Percentiles rank a stretch among this genome's conserved stretches.
Conservation (phyloP, 2,888 invertebrate genomes). For the Myopa tessellatipennis region DNA sequence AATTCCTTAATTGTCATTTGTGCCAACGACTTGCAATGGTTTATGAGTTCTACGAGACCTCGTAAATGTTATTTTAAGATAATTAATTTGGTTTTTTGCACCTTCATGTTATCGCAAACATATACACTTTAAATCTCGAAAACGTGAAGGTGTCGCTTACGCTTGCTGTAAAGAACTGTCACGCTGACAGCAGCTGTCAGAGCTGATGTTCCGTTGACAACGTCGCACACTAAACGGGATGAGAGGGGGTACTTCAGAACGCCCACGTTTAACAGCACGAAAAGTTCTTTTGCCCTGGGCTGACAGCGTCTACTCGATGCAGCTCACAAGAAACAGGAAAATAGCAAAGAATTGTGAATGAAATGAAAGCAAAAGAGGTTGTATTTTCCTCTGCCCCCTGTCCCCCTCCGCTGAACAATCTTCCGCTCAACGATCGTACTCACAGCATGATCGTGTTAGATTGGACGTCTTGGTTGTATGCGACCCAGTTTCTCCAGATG, state of each 20-base stretch:
- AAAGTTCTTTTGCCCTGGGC: neutral
- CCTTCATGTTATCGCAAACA: constrained; percentile 5
- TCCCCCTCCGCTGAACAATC: neutral
- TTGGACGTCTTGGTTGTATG: constrained; percentile 2
- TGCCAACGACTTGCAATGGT: neutral
- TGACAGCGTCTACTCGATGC: neutral
- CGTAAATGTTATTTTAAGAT: neutral
- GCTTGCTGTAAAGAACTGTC: constrained; percentile 8
- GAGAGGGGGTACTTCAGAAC: neutral
- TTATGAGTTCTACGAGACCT: neutral
- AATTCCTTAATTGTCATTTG: constrained; percentile 49
- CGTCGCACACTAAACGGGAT: neutral
- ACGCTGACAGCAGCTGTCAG: constrained; percentile 27
- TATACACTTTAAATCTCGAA: neutral
- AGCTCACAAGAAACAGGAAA: neutral
- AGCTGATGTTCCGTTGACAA: constrained; percentile 15
- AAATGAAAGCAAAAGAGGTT: constrained; percentile 31
- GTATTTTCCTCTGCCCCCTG: neutral
- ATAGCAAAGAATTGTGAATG: constrained; percentile 14
- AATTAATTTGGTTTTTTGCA: constrained; percentile 33
- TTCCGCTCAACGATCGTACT: neutral
- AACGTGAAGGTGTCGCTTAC: neutral
- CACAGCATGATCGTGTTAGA: neutral
- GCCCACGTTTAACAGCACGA: constrained; percentile 9
- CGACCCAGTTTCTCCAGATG: constrained; percentile 31